Evolutionary conservation across 2,113 vertebrate genomes (phyloP).

Genomic region (Brachyhypopomus occidentalis): DNA sequence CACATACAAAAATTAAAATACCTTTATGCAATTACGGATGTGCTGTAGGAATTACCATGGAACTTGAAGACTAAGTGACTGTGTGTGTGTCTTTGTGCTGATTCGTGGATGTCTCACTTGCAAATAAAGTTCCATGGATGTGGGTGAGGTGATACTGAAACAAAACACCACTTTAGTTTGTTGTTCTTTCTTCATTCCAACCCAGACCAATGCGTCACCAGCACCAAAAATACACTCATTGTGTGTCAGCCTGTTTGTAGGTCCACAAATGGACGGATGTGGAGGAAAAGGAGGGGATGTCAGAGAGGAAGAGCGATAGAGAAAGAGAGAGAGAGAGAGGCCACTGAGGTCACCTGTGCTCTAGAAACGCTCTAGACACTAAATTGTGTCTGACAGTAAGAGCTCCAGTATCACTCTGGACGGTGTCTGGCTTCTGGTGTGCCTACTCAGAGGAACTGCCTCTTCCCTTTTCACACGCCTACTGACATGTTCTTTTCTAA

Average conservation of each 20-base stretch:
- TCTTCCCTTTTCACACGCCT: too few species aligned
- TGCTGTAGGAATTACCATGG: background rate
- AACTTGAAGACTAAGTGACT: background rate
- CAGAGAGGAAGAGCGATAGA: conserved; percentile 49
- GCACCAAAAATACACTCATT: conserved; percentile 41
- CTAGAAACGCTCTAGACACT: background rate
- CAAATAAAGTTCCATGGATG: background rate
- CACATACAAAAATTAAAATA: background rate
- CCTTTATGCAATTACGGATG: background rate
- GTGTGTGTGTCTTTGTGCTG: background rate
- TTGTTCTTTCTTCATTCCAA: conserved; percentile 42
- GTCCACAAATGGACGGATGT: conserved; percentile 46
- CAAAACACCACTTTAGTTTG: conserved; percentile 23
- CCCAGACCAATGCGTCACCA: conserved; percentile 36
- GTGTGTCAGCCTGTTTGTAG: conserved; percentile 37
- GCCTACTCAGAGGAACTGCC: too few species aligned
- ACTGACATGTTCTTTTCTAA: too few species aligned
- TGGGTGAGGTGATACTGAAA: conserved; percentile 5
- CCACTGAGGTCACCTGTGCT: background rate
- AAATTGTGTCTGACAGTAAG: background rate
- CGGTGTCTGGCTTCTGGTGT: too few species aligned
- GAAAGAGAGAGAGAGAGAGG: background rate
- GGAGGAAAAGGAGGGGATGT: conserved; percentile 50
- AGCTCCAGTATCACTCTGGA: too few species aligned
- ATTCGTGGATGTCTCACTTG: background rate